phyloP scores from a whole-genome alignment of 1,140 invertebrate genomes.

The Brachionus calyciflorus region DNA sequence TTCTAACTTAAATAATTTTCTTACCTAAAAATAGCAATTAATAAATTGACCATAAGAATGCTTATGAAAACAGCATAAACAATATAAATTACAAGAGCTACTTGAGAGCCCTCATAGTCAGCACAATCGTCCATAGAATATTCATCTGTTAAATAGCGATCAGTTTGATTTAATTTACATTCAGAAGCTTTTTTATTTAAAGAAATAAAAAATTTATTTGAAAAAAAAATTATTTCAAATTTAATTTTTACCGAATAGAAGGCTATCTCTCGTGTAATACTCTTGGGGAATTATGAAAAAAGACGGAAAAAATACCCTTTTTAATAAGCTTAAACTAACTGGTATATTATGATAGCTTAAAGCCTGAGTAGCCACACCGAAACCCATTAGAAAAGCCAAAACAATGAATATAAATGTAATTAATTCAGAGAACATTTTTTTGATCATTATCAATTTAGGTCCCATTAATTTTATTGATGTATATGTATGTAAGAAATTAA shows the following conservation, averaged over 20 bases:
- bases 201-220: too few species aligned
- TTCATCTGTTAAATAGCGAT: neutral
- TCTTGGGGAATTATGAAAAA: constrained; percentile 41
- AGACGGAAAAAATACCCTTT: constrained; percentile 29
- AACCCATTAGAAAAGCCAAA: constrained; percentile 20
- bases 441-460: constrained; percentile 63
- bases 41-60: constrained; percentile 32
- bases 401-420: constrained; percentile 34
- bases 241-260: constrained; percentile 3
- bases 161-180: neutral
- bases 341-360: constrained; percentile 37
- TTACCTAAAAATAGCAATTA: constrained; percentile 41
- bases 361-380: constrained; percentile 4
- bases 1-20: too few species aligned
- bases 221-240: neutral
- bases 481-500: constrained; percentile 57
- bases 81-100: constrained; percentile 12
- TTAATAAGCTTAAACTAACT: neutral
- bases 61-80: constrained; percentile 31
- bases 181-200: constrained; percentile 2
- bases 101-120: constrained; percentile 16
- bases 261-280: constrained; percentile 2
- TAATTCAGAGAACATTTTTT: constrained; percentile 58
- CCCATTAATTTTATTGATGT: constrained; percentile 59
- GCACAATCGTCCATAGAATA: constrained; percentile 38